phyloP scores from a whole-genome alignment of 1,140 invertebrate species.

The Metopolophium dirhodum region DNA sequence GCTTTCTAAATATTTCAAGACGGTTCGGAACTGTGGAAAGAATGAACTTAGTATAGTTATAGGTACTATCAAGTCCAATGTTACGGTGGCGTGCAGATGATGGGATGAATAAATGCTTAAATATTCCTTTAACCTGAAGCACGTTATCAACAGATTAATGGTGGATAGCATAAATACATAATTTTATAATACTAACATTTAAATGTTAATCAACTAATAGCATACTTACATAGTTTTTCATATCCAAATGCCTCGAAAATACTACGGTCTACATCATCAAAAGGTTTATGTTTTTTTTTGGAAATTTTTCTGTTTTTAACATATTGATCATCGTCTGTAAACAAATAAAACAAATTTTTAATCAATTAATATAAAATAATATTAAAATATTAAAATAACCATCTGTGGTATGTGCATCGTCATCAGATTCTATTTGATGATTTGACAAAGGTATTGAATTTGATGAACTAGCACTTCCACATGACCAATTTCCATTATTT shows the following conservation, averaged over 20 bases:
- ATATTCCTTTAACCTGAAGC: no score
- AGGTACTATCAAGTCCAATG: no score
- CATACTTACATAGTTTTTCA: constrained; percentile 17
- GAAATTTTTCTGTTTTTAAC: constrained; percentile 35
- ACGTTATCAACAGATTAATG: no score
- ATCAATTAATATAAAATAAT: background rate
- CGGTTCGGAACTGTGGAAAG: no score
- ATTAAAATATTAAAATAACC: background rate
- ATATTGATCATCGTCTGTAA: constrained; percentile 31
- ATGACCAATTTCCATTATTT: constrained; percentile 20
- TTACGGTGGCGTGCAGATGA: no score
- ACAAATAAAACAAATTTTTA: background rate
- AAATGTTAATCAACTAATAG: background rate
- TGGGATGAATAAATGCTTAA: no score
- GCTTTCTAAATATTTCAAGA: no score
- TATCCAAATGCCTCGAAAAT: constrained; percentile 11
- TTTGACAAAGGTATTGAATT: background rate
- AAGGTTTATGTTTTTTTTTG: background rate
- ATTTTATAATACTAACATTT: background rate
- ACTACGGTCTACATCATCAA: background rate
- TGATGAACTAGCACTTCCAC: constrained; percentile 23
- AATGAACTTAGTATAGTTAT: no score
- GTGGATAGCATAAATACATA: background rate
- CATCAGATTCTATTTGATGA: background rate
- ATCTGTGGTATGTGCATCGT: constrained; percentile 6